Percentiles rank a stretch among this genome's conserved stretches.
These are phyloP conservation scores for Hyles vespertilio DNA, from an alignment of 1,140 invertebrate species.

Conservation along the genomic window DNA sequence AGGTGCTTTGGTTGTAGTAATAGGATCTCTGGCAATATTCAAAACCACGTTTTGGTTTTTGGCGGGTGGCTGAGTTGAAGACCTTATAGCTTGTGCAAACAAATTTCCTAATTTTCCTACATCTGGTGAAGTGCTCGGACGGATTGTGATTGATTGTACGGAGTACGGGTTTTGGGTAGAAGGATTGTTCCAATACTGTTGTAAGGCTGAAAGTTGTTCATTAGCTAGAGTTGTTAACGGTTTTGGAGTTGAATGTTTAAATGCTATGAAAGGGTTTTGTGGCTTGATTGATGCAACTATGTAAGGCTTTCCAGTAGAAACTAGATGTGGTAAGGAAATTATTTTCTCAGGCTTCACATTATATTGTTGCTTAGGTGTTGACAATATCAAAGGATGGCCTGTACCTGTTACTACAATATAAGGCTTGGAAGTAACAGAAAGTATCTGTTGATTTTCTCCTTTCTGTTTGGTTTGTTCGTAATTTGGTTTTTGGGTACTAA, in stretches of 20 bases:
- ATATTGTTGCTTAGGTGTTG: conserved; percentile 44
- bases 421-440: conserved; percentile 39
- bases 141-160: conserved; percentile 34
- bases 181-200: conserved; percentile 55
- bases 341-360: conserved; percentile 34
- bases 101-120: conserved; percentile 34
- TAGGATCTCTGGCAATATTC: conserved; percentile 15
- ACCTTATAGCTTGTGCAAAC: conserved; percentile 35
- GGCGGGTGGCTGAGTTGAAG: conserved; percentile 25
- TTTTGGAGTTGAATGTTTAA: conserved; percentile 49
- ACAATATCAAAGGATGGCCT: conserved; percentile 28
- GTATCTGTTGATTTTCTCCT: conserved; percentile 20
- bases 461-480: conserved; percentile 25
- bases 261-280: conserved; percentile 29
- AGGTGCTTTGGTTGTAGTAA: conserved; percentile 40
- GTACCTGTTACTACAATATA: conserved; percentile 37
- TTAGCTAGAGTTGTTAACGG: conserved; percentile 47
- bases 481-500: conserved; percentile 31
- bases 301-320: conserved; percentile 43
- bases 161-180: conserved; percentile 29
- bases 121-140: conserved; percentile 33
- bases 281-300: conserved; percentile 39
- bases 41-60: conserved; percentile 26
- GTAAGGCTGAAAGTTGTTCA: conserved; percentile 49
- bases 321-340: conserved; percentile 27